These are phyloP conservation scores for Hydrotaea cyrtoneurina DNA, from an alignment of 2,888 invertebrate genomes.

Conservation along the genomic window DNA sequence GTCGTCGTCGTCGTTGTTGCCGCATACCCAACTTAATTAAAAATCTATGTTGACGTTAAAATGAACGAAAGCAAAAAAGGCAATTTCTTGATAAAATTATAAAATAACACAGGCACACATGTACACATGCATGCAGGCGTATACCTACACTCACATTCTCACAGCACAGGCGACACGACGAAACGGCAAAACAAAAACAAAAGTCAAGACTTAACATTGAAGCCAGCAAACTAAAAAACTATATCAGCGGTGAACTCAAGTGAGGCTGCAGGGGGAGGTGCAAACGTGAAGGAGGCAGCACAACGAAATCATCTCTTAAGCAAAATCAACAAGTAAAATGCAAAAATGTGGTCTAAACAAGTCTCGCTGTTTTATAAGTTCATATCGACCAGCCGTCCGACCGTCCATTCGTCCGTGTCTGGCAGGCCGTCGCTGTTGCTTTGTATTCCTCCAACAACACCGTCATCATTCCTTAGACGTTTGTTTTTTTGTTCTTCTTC, in stretches of 20 bases:
- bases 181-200: too few species aligned
- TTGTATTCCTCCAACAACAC: constrained; percentile 58
- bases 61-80: constrained; percentile 65
- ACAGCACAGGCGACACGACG: neutral
- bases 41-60: constrained; percentile 67
- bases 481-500: neutral
- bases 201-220: neutral
- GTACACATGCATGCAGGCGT: neutral
- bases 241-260: constrained; percentile 38
- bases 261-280: constrained; percentile 12
- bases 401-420: neutral
- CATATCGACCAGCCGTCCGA: constrained; percentile 13
- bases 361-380: constrained; percentile 54
- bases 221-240: constrained; percentile 37
- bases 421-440: constrained; percentile 8
- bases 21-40: constrained; percentile 67
- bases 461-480: constrained; percentile 47
- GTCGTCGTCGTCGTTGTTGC: constrained; percentile 48
- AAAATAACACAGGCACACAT: constrained; percentile 54
- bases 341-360: constrained; percentile 67
- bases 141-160: constrained; percentile 43
- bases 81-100: constrained; percentile 66
- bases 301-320: constrained; percentile 49
- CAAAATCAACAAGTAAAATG: constrained; percentile 67
- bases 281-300: constrained; percentile 3